Conservation (phyloP, 2,113 vertebrate species). For the Xyrauchen texanus region DNA sequence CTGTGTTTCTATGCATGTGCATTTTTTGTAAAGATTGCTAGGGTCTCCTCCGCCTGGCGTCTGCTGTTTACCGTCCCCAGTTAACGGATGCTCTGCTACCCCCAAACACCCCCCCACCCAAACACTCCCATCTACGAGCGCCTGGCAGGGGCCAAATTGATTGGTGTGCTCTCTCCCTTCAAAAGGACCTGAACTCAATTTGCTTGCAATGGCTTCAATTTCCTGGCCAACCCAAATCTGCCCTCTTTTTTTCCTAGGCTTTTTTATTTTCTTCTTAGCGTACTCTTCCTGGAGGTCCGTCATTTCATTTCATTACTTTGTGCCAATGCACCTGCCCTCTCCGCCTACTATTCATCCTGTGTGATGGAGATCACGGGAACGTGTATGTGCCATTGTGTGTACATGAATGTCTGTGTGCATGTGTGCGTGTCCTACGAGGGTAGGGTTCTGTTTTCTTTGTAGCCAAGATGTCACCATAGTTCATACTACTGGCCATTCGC, state of each 20-base stretch:
- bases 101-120: slow-evolving; percentile 13
- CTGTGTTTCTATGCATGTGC: slow-evolving; percentile 32
- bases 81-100: slow-evolving; percentile 68
- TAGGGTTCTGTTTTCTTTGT: slow-evolving; percentile 11
- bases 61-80: slow-evolving; percentile 67
- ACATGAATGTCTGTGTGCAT: slow-evolving; percentile 22
- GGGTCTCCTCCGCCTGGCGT: slow-evolving; percentile 30
- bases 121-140: slow-evolving; percentile 56
- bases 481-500: not conserved
- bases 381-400: not conserved
- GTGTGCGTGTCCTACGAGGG: not conserved
- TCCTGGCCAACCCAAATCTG: slow-evolving; percentile 73
- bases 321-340: slow-evolving; percentile 60
- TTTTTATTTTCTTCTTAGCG: slow-evolving; percentile 35
- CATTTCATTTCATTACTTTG: slow-evolving; percentile 78
- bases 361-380: slow-evolving; percentile 18
- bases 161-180: slow-evolving; percentile 79
- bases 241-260: slow-evolving; percentile 47
- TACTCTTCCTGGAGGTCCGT: slow-evolving; percentile 67
- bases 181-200: slow-evolving; percentile 82
- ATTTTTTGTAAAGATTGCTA: slow-evolving; percentile 1
- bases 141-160: slow-evolving; percentile 77
- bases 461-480: slow-evolving; percentile 5
- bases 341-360: slow-evolving; percentile 53
- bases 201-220: slow-evolving; percentile 82